Evolutionary conservation across 2,888 invertebrate species (phyloP).

Genomic region (Bhutanitis thaidina): DNA sequence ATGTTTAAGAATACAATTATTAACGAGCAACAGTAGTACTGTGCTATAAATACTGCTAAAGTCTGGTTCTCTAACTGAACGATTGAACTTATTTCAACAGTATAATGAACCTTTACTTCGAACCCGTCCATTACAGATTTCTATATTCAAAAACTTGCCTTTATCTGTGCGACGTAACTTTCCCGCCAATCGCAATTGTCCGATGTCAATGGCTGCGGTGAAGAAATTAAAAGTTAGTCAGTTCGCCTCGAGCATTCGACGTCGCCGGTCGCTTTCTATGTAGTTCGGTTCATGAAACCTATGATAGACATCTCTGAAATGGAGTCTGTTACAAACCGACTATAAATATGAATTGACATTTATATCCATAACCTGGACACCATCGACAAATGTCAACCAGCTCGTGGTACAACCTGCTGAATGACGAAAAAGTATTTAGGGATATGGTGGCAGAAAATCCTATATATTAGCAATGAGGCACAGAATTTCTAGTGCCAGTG

Average conservation of each 20-base stretch:
- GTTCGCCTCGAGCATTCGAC: constrained; percentile 60
- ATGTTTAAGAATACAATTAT: too few relatives aligned
- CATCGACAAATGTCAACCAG: too few relatives aligned
- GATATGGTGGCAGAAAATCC: too few relatives aligned
- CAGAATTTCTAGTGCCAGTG: too few relatives aligned
- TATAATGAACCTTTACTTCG: constrained; percentile 24
- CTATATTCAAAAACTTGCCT: constrained; percentile 49
- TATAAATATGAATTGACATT: too few relatives aligned
- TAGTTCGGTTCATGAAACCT: constrained; percentile 26
- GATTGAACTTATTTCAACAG: constrained; percentile 8
- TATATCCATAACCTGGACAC: too few relatives aligned
- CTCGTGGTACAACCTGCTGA: too few relatives aligned
- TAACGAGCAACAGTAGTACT: too few relatives aligned
- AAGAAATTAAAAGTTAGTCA: constrained; percentile 76
- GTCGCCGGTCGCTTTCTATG: constrained; percentile 47
- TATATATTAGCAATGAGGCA: too few relatives aligned
- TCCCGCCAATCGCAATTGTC: constrained; percentile 69
- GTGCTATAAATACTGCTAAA: too few relatives aligned
- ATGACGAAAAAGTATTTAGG: too few relatives aligned
- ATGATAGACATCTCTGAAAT: constrained; percentile 25
- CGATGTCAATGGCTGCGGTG: constrained; percentile 67
- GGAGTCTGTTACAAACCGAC: constrained; percentile 6
- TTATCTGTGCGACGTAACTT: constrained; percentile 72
- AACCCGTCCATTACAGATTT: constrained; percentile 50
- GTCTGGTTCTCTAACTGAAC: not conserved